Evolutionary conservation across 2,113 vertebrate species (phyloP).

Genomic region (Phainopepla nitens): DNA sequence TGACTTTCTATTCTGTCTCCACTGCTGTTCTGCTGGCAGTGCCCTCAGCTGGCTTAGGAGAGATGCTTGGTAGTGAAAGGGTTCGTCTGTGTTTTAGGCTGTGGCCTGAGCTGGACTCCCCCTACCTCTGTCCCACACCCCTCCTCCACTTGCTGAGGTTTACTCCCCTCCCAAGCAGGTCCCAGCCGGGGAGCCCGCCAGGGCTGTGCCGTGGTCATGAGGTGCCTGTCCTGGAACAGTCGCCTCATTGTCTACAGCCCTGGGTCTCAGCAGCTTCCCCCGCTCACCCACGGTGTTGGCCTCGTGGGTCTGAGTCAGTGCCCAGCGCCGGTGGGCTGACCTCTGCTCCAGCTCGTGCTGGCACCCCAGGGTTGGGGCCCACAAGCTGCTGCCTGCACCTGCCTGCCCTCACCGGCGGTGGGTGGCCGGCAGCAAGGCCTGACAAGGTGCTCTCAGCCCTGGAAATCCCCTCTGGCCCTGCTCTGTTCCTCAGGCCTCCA

Average conservation of each 20-base stretch:
- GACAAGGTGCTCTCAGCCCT: not conserved
- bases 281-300: not conserved
- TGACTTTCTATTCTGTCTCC: not conserved
- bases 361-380: not conserved
- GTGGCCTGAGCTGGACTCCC: not conserved
- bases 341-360: not conserved
- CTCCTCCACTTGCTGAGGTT: not conserved
- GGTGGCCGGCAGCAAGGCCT: not conserved
- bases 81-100: accelerated
- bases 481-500: not conserved
- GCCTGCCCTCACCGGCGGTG: not conserved
- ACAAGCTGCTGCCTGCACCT: not conserved
- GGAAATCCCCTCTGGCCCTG: not conserved
- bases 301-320: slow-evolving; percentile 59
- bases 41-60: not conserved
- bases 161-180: not conserved
- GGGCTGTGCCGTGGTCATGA: not conserved
- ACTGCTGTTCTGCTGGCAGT: not conserved
- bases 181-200: accelerated
- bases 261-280: not conserved
- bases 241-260: slow-evolving; percentile 24
- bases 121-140: accelerated
- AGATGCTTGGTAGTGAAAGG: not conserved
- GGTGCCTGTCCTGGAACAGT: slow-evolving; percentile 22
- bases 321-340: not conserved